Evolutionary conservation across 1,140 invertebrate species (phyloP), one percentile per base, ranked within the genome.

Genomic region (Pteromalus puparum): DNA sequence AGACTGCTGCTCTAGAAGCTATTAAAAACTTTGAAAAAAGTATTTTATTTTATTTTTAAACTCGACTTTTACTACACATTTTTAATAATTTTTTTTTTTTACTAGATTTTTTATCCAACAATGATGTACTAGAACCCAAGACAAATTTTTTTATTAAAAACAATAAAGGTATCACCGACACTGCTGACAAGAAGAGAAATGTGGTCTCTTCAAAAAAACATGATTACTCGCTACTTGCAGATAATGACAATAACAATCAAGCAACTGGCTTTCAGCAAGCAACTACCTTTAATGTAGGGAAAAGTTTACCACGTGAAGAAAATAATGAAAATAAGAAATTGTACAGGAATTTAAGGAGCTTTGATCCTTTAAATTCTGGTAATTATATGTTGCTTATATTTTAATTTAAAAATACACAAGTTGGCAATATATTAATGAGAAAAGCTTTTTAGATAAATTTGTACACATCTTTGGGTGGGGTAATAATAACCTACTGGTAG

Each of bases 401-500:
- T 21, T 74, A 18, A 21, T 70, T 84, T 78, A 48, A 21, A 53
- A 72, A 53, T 61, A 48, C 42, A 30, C 42, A 30, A 30, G 28
- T 28, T 30, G 26, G 24, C 28, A 28, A 70, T 13, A 70, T 4
- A n/a, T 46, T 76, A 48, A 42, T 67, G 13, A 53, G 67, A 48
- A n/a, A 28, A 48, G 67, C 38, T 18, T 70, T 67, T 86, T 79
- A 76, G 28, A 34, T 78, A 73, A 46, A 79, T 26, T 70, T 76
- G 65, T 26, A 13, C 18, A 26, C 72, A 24, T 13, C 61, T 81
- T 34, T 74, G 70, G 38, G 79, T 85, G 77, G 82, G 88, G 88
- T 92, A 92, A 91, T 90, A 90, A 92, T 93, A 93, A 89, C 90
- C 80, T 82, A 34, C 18, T 65, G 26, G 75, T 34, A 68, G 67